Percentiles rank a stretch among this genome's conserved stretches.
Evolutionary conservation across 2,888 invertebrate genomes (phyloP).

Genomic region (Drosophila lutescens): DNA sequence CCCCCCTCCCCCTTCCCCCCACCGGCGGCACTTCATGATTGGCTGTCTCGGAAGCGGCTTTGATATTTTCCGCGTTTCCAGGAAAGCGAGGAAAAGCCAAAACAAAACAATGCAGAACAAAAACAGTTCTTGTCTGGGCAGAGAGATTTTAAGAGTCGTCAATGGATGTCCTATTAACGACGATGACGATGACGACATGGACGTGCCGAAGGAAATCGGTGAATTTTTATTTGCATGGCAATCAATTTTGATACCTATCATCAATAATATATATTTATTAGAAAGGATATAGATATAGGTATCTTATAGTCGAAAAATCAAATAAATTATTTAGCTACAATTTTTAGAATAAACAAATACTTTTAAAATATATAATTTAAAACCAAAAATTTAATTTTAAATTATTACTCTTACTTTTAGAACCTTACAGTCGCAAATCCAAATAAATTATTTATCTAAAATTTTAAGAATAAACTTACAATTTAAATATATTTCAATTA

Average conservation of each 20-base stretch:
- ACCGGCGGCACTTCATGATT: constrained; percentile 27
- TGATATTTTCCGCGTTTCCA: constrained; percentile 36
- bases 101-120: constrained; percentile 29
- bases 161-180: constrained; percentile 55
- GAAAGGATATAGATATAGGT: too few relatives aligned
- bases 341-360: too few relatives aligned
- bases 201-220: constrained; percentile 50
- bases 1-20: background rate
- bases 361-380: too few relatives aligned
- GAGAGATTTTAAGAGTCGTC: constrained; percentile 42
- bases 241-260: constrained; percentile 38
- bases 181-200: constrained; percentile 38
- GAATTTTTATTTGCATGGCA: constrained; percentile 42
- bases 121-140: constrained; percentile 29
- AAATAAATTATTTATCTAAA: too few relatives aligned
- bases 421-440: too few relatives aligned
- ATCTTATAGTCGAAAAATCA: too few relatives aligned
- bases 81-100: constrained; percentile 2
- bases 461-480: too few relatives aligned
- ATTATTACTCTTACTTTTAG: too few relatives aligned
- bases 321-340: too few relatives aligned
- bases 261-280: constrained; percentile 13
- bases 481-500: too few relatives aligned
- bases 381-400: too few relatives aligned
- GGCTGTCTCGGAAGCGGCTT: constrained; percentile 44